A percentile compares a stretch with the other conserved stretches of the same genome.
Evolutionary conservation across 1,140 invertebrate genomes (phyloP).

Genomic region (Zaprionus ornatus): DNA sequence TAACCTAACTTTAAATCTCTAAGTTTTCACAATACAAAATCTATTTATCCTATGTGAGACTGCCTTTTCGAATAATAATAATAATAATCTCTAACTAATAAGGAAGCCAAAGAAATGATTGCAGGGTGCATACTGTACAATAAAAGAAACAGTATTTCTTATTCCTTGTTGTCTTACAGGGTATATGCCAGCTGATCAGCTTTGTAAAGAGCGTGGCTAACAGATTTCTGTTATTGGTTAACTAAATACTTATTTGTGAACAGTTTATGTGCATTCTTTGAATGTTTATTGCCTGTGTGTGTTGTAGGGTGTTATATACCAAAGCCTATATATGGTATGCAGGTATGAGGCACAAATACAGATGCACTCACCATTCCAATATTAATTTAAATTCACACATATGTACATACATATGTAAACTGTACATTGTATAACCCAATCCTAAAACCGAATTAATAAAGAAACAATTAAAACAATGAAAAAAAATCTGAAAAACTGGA

Average conservation of each 20-base stretch:
- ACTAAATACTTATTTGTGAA: constrained; percentile 67
- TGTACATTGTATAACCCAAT: constrained; percentile 59
- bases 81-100: background rate
- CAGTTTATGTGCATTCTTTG: constrained; percentile 10
- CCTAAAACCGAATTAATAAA: constrained; percentile 45
- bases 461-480: constrained; percentile 51
- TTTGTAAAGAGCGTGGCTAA: background rate
- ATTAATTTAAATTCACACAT: background rate
- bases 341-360: background rate
- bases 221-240: constrained; percentile 45
- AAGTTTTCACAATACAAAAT: no score
- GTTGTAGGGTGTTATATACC: constrained; percentile 8
- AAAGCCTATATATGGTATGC: background rate
- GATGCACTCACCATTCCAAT: constrained; percentile 28
- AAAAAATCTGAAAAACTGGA: constrained; percentile 55
- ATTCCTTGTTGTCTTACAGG: background rate
- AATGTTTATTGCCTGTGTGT: constrained; percentile 7
- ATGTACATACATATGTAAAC: constrained; percentile 1
- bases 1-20: no score
- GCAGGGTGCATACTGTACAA: no score
- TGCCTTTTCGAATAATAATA: no score
- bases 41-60: no score
- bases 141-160: no score
- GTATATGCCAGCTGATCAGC: background rate
- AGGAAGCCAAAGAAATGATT: background rate